These are phyloP conservation scores for Enteromius argenteus DNA, from an alignment of 2,797 vertebrate genomes.

Conservation along the genomic window DNA sequence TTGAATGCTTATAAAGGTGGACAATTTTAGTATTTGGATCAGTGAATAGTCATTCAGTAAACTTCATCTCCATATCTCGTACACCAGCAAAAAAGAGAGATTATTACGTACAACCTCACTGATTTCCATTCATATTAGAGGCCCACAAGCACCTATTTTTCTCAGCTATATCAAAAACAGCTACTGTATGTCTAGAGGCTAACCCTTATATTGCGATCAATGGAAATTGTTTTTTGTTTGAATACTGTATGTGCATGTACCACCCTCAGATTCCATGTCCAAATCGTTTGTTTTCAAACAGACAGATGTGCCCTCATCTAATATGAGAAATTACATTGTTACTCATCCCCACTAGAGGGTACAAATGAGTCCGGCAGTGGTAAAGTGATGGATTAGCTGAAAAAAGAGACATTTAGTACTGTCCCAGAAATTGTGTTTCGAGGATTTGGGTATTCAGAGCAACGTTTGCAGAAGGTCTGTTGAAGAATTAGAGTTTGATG, in stretches of 20 bases:
- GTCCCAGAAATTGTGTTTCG: constrained; percentile 33
- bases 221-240: constrained; percentile 12
- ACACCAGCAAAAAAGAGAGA: neutral
- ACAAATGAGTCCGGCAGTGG: constrained; percentile 40
- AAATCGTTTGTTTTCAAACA: constrained; percentile 42
- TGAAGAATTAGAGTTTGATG: constrained; percentile 1
- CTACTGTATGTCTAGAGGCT: neutral
- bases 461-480: neutral
- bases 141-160: neutral
- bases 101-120: neutral
- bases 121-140: neutral
- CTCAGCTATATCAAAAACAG: neutral
- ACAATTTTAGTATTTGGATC: neutral
- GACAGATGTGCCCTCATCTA: constrained; percentile 21
- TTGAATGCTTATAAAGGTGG: neutral
- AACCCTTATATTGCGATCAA: neutral
- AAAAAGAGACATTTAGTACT: constrained; percentile 34
- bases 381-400: constrained; percentile 42
- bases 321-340: constrained; percentile 40
- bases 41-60: neutral
- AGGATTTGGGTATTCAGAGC: constrained; percentile 23
- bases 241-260: constrained; percentile 19
- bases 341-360: constrained; percentile 51
- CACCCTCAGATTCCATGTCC: constrained; percentile 19
- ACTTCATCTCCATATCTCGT: neutral